phyloP scores from a whole-genome alignment of 1,140 invertebrate species.

The Sinonovacula constricta region DNA sequence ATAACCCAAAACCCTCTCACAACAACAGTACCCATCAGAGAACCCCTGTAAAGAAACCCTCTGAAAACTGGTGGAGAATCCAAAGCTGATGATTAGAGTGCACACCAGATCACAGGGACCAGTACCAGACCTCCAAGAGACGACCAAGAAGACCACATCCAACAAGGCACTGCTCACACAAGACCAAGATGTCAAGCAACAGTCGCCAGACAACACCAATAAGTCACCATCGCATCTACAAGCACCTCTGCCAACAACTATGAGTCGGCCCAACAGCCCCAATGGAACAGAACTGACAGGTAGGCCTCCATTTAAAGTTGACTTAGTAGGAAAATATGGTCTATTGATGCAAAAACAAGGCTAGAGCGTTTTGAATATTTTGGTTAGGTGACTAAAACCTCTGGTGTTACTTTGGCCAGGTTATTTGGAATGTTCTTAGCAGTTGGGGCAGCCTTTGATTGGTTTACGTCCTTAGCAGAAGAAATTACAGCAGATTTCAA shows the following conservation, averaged over 20 bases:
- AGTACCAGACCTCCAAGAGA: neutral
- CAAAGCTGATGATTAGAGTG: neutral
- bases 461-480: neutral
- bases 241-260: neutral
- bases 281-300: neutral
- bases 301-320: constrained; percentile 22
- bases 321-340: constrained; percentile 16
- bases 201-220: neutral
- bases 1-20: too few relatives aligned
- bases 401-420: neutral
- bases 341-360: neutral
- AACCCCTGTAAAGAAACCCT: neutral
- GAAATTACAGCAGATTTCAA: neutral
- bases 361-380: neutral
- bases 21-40: too few relatives aligned
- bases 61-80: neutral
- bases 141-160: neutral
- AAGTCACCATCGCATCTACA: neutral
- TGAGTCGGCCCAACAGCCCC: too few relatives aligned
- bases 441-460: constrained; percentile 10
- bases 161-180: neutral
- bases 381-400: neutral
- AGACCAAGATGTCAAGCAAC: neutral
- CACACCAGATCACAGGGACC: neutral
- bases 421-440: constrained; percentile 4